Base-by-base conservation (phyloP, 2,113 vertebrate genomes). In the Chaenocephalus aceratus region DNA sequence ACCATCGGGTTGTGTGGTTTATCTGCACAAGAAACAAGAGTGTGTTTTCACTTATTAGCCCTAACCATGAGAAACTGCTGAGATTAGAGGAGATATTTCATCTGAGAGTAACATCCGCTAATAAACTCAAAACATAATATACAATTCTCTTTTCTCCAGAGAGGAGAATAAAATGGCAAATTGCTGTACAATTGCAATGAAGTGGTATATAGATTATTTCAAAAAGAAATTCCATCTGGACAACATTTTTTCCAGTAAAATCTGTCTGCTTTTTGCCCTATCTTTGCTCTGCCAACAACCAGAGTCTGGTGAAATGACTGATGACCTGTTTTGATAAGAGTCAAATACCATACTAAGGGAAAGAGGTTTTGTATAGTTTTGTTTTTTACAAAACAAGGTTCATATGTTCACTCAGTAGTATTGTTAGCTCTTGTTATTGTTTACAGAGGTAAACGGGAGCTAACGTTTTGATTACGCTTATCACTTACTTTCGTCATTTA, bases 1-100 rank as follows among this genome's bases (percentile, higher is more conserved):
- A 97, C 96, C 97, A 97, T 97, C 3, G 96, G 96, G 79, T 97
- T 97, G 91, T 97, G 96, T 57, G 97, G 96, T 80, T 96, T 97
- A 86, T 96, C 96, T 97, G 90, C 60, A 81, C 74, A 75, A 87
- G 53, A 89, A 61, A 92, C 57, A 49, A 89, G 44, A 81, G 23
- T 62, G 45, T 48, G 62, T 77, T 75, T 75, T 86, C n/a, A 80
- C 30, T 34, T 10, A 56, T 21, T 34, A 54, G 18, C 46, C 21
- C 45, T 3, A 71, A 84, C 57, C 71, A 72, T 66, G 68, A 34
- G 75, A 81, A 77, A 66, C 30, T 51, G 51, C 21, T 60, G 48
- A 77, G n/a, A 83, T 48, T 34, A 59, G 13, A 77, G 44, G 7
- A 12, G 5, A 12, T 21, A 67, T 79, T 79, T 82, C 41, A 60